Evolutionary conservation across 1,140 invertebrate genomes (phyloP).

Genomic region (Hypothenemus hampei): DNA sequence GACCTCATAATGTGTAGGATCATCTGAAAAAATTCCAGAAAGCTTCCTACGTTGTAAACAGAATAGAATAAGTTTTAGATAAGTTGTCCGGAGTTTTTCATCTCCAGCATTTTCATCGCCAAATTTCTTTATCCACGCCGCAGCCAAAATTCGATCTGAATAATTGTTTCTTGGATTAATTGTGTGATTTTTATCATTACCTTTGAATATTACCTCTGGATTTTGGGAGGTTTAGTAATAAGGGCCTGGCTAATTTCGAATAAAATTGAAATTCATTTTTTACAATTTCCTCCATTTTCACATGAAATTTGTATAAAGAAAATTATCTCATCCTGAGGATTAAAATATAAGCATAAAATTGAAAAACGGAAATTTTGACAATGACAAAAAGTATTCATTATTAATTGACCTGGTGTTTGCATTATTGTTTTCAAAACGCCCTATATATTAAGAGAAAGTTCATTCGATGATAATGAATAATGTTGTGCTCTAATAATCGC

Average conservation of each 20-base stretch:
- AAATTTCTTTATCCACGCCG: slow-evolving; percentile 45
- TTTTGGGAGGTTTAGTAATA: slow-evolving; percentile 41
- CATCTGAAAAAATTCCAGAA: slow-evolving; percentile 40
- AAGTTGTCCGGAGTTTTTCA: slow-evolving; percentile 37
- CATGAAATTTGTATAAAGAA: too few relatives aligned
- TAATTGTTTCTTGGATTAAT: background rate
- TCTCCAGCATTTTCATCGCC: slow-evolving; percentile 26
- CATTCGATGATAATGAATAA: too few relatives aligned
- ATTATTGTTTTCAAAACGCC: too few relatives aligned
- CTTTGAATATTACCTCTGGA: slow-evolving; percentile 35
- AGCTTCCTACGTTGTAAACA: slow-evolving; percentile 42
- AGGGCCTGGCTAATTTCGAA: slow-evolving; percentile 41
- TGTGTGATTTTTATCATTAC: background rate
- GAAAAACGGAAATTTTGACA: background rate
- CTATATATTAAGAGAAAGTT: too few relatives aligned
- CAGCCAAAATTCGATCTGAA: slow-evolving; percentile 42
- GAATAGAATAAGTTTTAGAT: slow-evolving; percentile 44
- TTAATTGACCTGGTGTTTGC: too few relatives aligned
- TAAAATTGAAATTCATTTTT: slow-evolving; percentile 44
- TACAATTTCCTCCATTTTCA: slow-evolving; percentile 21
- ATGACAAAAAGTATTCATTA: background rate
- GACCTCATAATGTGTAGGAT: slow-evolving; percentile 33
- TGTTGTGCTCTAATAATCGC: background rate
- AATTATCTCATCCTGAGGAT: background rate
- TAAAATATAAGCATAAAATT: background rate